phyloP scores from a whole-genome alignment of 1,140 invertebrate species.

The Watersipora subatra region DNA sequence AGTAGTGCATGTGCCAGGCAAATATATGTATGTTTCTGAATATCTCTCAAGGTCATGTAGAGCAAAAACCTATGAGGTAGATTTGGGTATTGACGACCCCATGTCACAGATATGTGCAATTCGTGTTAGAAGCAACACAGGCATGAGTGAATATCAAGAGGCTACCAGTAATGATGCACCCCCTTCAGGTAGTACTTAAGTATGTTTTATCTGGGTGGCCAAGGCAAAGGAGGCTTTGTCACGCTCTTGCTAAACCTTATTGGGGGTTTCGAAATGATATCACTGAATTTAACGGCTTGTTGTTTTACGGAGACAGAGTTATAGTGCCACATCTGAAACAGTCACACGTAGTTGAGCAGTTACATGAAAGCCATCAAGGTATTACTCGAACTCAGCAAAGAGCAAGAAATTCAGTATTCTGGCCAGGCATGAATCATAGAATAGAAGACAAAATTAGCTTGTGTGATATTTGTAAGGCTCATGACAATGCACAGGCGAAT shows the following conservation, averaged over 20 bases:
- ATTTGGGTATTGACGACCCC: neutral
- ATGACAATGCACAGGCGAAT: neutral
- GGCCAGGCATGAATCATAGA: neutral
- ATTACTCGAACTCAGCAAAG: too few relatives aligned
- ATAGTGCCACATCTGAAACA: neutral
- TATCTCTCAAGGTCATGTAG: conserved; percentile 7
- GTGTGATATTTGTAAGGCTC: neutral
- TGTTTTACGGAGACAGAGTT: neutral
- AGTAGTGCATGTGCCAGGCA: conserved; percentile 10
- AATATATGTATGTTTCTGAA: conserved; percentile 12
- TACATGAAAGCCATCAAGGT: neutral
- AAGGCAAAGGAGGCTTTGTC: neutral
- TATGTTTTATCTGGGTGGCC: neutral
- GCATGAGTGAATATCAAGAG: neutral
- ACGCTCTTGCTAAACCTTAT: too few relatives aligned
- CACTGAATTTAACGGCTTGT: neutral
- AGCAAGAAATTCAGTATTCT: neutral
- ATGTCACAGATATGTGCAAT: neutral
- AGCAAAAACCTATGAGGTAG: neutral
- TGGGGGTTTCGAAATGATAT: neutral
- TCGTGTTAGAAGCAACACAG: neutral
- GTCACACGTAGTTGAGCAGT: neutral
- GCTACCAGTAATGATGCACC: neutral
- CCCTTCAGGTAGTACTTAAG: neutral
- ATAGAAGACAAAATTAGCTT: neutral